phyloP scores from a whole-genome alignment of 2,888 invertebrate genomes.

The Portevinia maculata region DNA sequence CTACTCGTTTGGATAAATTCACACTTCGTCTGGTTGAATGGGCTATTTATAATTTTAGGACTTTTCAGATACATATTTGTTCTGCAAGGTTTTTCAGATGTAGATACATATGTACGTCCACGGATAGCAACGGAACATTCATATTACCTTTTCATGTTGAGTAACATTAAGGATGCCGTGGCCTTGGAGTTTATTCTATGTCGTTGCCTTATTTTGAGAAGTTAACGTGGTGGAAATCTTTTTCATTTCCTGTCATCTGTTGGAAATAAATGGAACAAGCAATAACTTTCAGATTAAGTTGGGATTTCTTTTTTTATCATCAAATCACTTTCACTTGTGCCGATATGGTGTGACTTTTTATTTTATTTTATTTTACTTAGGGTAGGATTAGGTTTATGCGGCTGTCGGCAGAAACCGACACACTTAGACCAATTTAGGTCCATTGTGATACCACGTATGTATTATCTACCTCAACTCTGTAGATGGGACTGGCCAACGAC shows the following conservation, averaged over 20 bases:
- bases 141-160: neutral
- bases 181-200: conserved; percentile 41
- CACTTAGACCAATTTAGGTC: too few relatives aligned
- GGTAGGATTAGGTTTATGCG: too few relatives aligned
- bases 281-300: neutral
- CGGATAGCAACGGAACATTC: too few relatives aligned
- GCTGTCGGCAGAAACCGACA: too few relatives aligned
- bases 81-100: conserved; percentile 11
- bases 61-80: conserved; percentile 34
- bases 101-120: conserved; percentile 5
- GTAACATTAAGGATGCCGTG: conserved; percentile 4
- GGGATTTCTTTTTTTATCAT: neutral
- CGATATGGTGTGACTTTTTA: too few relatives aligned
- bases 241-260: conserved; percentile 9
- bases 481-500: too few relatives aligned
- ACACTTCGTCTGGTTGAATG: conserved; percentile 52
- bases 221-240: neutral
- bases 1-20: conserved; percentile 49
- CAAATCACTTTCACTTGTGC: neutral
- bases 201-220: conserved; percentile 54
- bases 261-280: neutral
- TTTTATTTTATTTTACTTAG: too few relatives aligned
- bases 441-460: too few relatives aligned
- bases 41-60: conserved; percentile 56
- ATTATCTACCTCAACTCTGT: too few relatives aligned